A percentile compares a stretch with the other conserved stretches of the same genome.
Conservation (phyloP, 2,888 invertebrate genomes). For the Altica lythri region DNA sequence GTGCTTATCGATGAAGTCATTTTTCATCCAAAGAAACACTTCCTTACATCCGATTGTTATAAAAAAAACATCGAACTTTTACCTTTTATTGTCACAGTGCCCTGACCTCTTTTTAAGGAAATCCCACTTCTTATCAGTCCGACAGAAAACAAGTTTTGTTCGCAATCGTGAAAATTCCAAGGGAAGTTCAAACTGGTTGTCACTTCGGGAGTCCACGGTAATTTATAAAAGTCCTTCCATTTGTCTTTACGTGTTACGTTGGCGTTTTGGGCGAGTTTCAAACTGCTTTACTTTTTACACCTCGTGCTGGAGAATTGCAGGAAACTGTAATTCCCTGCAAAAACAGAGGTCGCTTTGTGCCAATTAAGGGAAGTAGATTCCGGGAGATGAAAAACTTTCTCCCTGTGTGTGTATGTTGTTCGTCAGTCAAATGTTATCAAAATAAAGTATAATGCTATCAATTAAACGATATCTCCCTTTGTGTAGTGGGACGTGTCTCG, state of each 20-base stretch:
- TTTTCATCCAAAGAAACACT: not conserved
- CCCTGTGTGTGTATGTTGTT: not conserved
- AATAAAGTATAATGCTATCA: constrained; percentile 25
- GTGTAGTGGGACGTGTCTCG: constrained; percentile 22
- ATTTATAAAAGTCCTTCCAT: constrained; percentile 25
- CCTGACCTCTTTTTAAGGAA: not conserved
- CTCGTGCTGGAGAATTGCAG: constrained; percentile 1
- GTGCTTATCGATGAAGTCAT: too few relatives aligned
- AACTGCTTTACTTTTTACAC: constrained; percentile 17
- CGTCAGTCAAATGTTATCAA: constrained; percentile 15
- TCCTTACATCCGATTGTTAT: too few relatives aligned
- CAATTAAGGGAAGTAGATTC: constrained; percentile 16
- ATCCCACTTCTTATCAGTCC: constrained; percentile 12
- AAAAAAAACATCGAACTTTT: too few relatives aligned
- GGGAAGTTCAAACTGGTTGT: constrained; percentile 14
- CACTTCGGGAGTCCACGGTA: constrained; percentile 14
- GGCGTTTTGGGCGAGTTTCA: constrained; percentile 5
- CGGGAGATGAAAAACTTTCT: constrained; percentile 18
- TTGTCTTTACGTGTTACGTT: constrained; percentile 24
- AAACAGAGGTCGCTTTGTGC: constrained; percentile 18
- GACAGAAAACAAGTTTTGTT: constrained; percentile 15
- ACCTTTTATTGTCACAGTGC: constrained; percentile 8
- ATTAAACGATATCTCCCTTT: constrained; percentile 22
- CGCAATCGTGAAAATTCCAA: constrained; percentile 14
- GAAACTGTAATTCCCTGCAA: constrained; percentile 3